These are phyloP conservation scores for Lottia gigantea DNA, from an alignment of 2,888 invertebrate genomes.

Conservation along the genomic window DNA sequence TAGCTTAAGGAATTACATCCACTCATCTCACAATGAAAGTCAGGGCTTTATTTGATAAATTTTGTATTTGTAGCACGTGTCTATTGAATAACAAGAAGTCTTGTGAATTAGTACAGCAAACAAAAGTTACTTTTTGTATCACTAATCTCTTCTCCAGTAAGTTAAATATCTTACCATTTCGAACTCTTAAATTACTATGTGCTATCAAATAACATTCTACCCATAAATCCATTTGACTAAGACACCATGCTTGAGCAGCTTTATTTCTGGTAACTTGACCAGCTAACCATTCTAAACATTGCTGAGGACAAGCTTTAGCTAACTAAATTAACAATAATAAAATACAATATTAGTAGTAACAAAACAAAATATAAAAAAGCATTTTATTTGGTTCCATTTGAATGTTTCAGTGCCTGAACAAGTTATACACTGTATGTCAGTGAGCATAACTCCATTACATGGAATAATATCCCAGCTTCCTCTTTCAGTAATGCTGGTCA, in stretches of 20 bases:
- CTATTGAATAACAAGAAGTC: too few relatives aligned
- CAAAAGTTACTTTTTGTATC: too few relatives aligned
- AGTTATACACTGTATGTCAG: background rate
- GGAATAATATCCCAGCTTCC: background rate
- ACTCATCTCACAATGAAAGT: too few relatives aligned
- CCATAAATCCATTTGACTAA: slow-evolving; percentile 93
- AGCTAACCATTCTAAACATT: slow-evolving; percentile 88
- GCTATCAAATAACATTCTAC: slow-evolving; percentile 88
- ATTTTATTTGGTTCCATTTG: background rate
- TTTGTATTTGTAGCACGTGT: too few relatives aligned
- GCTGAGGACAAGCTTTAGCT: slow-evolving; percentile 90
- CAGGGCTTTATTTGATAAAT: too few relatives aligned
- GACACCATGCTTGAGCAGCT: slow-evolving; percentile 89
- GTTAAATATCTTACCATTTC: slow-evolving; percentile 76
- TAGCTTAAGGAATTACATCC: background rate
- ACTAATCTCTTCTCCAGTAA: too few relatives aligned
- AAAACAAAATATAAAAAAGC: background rate
- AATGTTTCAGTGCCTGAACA: background rate
- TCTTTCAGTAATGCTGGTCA: too few relatives aligned
- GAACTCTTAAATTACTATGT: slow-evolving; percentile 85
- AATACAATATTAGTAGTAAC: background rate
- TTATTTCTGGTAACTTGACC: slow-evolving; percentile 81
- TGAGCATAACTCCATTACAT: background rate
- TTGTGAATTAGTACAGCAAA: too few relatives aligned
- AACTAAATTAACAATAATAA: slow-evolving; percentile 46